Conservation (phyloP, 1,140 invertebrate species). For the Macrosteles quadrilineatus region DNA sequence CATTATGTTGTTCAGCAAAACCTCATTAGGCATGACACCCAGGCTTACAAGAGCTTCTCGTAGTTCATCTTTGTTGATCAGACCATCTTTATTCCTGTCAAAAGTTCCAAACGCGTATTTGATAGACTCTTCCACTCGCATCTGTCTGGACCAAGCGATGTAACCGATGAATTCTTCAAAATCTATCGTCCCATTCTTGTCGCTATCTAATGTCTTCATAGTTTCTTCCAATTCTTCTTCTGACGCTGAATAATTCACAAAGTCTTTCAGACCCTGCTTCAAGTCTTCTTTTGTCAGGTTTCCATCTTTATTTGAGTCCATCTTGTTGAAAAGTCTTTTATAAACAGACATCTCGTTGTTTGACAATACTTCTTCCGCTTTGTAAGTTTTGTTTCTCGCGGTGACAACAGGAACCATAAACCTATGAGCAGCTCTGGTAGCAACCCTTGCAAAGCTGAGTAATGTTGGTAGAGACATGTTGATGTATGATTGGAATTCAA, state of each 20-base stretch:
- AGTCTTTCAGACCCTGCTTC: constrained; percentile 10
- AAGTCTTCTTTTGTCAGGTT: constrained; percentile 1
- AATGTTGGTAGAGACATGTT: too few relatives aligned
- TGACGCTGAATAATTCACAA: constrained; percentile 1
- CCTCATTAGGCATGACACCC: background rate
- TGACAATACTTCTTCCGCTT: background rate
- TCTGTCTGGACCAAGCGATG: constrained; percentile 13
- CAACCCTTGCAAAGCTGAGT: too few relatives aligned
- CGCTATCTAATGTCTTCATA: constrained; percentile 5
- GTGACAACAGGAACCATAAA: too few relatives aligned
- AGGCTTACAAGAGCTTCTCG: constrained; percentile 2
- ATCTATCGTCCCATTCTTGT: constrained; percentile 4
- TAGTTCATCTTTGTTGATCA: constrained; percentile 15
- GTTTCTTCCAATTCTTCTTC: constrained; percentile 20
- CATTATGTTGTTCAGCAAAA: background rate
- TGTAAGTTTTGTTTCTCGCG: background rate
- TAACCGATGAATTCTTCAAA: constrained; percentile 21
- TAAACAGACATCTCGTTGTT: background rate
- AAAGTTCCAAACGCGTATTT: constrained; percentile 17
- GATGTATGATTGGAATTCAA: too few relatives aligned
- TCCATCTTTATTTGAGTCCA: constrained; percentile 21
- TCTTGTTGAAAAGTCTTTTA: constrained; percentile 17
- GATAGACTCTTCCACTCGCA: constrained; percentile 9
- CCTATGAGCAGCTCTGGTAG: too few relatives aligned
- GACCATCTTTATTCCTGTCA: constrained; percentile 19